A percentile compares a stretch with the other conserved stretches of the same genome.
phyloP scores from a whole-genome alignment of 1,140 invertebrate genomes.

The Drosophila rufa region DNA sequence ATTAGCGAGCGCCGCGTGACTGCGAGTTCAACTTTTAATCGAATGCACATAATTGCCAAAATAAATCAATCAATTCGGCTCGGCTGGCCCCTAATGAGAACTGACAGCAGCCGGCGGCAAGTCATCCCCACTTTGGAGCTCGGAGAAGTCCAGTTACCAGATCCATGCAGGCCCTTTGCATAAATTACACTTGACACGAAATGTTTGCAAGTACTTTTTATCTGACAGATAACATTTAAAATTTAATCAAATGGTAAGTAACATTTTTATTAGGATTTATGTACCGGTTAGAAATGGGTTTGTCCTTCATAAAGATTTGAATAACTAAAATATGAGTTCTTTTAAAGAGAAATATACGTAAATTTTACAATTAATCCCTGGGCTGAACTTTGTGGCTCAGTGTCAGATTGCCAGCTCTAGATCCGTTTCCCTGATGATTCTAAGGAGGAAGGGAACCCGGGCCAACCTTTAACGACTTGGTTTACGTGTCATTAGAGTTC shows the following conservation, averaged over 20 bases:
- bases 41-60: constrained; percentile 83
- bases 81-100: constrained; percentile 69
- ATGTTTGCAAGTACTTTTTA: neutral
- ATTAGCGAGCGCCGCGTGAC: constrained; percentile 73
- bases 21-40: constrained; percentile 78
- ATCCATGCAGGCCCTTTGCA: constrained; percentile 37
- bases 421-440: constrained; percentile 28
- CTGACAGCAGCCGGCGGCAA: constrained; percentile 56
- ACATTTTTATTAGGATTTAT: neutral
- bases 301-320: too few relatives aligned
- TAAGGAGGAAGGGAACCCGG: constrained; percentile 40
- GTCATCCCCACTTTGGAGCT: constrained; percentile 11
- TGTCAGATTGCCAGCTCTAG: constrained; percentile 21
- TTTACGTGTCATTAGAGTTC: constrained; percentile 69
- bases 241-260: neutral
- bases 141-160: constrained; percentile 5
- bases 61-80: constrained; percentile 83
- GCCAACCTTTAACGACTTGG: constrained; percentile 60
- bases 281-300: too few relatives aligned
- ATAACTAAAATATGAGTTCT: too few relatives aligned
- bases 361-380: constrained; percentile 3
- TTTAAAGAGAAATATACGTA: neutral
- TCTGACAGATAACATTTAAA: neutral
- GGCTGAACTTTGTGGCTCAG: constrained; percentile 20
- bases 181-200: constrained; percentile 57